Percentiles rank a stretch among this genome's conserved stretches.
These are phyloP conservation scores for Eclectus roratus DNA, from an alignment of 2,113 vertebrate species.

Conservation along the genomic window DNA sequence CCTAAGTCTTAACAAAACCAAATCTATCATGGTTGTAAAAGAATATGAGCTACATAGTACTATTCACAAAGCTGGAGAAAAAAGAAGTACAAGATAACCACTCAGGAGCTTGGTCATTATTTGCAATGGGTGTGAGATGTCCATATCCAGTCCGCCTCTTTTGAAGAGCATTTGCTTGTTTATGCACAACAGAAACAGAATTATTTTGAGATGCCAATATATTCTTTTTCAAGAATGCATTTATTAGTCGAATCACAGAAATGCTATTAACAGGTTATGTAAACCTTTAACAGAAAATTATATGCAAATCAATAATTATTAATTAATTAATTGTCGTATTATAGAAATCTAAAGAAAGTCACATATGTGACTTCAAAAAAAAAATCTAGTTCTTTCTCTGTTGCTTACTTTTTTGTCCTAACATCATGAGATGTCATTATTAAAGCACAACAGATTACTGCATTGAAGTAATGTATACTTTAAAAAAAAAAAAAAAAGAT, in stretches of 20 bases:
- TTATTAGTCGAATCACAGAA: not conserved
- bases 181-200: not conserved
- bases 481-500: not conserved
- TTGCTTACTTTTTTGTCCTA: not conserved
- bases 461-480: not conserved
- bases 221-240: not conserved
- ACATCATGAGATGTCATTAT: not conserved
- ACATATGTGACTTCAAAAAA: not conserved
- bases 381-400: not conserved
- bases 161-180: not conserved
- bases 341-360: not conserved
- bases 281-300: not conserved
- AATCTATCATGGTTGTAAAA: not conserved
- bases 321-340: not conserved
- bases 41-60: not conserved
- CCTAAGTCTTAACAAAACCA: not conserved
- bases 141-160: not conserved
- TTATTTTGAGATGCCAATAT: not conserved
- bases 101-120: not conserved
- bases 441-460: not conserved
- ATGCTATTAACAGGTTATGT: not conserved
- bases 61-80: not conserved
- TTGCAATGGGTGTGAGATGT: not conserved
- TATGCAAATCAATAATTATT: not conserved
- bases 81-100: not conserved